Base-by-base conservation (phyloP, 2,888 invertebrate genomes). In the Keiferia lycopersicella region DNA sequence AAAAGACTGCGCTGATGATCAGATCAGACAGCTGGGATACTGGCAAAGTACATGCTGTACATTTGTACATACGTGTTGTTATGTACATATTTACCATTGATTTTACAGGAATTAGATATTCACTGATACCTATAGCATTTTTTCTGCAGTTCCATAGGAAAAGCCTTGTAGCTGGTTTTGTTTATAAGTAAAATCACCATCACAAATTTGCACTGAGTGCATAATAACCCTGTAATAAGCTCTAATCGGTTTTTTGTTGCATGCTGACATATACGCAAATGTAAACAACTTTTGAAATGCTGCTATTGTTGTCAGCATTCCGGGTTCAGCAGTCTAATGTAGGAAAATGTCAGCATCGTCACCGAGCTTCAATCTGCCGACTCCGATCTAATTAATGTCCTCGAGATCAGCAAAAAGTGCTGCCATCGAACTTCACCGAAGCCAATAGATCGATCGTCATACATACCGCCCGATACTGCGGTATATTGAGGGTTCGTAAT, bases 351-450 rank as follows among this genome's bases (percentile, higher is more conserved):
- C 89, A 89, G 75, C 77, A 69, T 70, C 80, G 79, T 82, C 77
- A 79, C 79, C 77, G 76, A 68, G 76, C 69, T 73, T 76, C 76
- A 81, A 82, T 82, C 79, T 80, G 75, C 67, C 74, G 75, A 73
- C 77, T 77, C 76, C 75, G 80, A 84, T 88, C 87, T 85, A 87
- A 87, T 88, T 86, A 85, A 81, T 84, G 82, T 81, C 80, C 79
- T 80, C 79, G 72, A 75, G 72, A 70, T 71, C 66, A 71, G 74
- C 86, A 88, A 87, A 90, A 90, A 90, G 79, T 73, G 66, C 64
- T n/a, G 58, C 64, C 68, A 71, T 58, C 68, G 69, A 72, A 71
- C 64, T 65, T 63, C 71, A 68, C 64, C 67, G 71, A 70, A 75
- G 72, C 88, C 85, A 86, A 86, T 83, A 22, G 8, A 8, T 1